Evolutionary conservation across 30 jellyfish, hydroid and myxozoan species (phyloP).

Genomic region (Cassiopea andromeda): DNA sequence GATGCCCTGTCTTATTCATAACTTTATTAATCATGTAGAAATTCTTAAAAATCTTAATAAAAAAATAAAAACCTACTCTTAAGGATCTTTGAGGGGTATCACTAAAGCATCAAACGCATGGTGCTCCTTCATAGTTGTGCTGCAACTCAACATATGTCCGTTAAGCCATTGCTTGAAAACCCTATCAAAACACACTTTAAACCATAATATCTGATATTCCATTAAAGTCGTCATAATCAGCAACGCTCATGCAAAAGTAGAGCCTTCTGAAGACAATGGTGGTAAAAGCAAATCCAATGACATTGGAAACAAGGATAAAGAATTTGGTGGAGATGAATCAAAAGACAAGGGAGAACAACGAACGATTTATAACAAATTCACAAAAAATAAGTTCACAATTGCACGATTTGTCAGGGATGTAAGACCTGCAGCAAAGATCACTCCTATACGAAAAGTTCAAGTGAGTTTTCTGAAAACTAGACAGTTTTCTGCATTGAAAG

Average conservation of each 20-base stretch:
- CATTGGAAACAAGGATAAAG: conserved; percentile 13
- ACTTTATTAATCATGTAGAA: no score
- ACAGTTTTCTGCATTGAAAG: background rate
- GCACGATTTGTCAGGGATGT: conserved; percentile 33
- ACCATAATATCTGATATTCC: background rate
- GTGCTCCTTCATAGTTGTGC: no score
- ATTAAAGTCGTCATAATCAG: conserved; percentile 24
- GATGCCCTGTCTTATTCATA: no score
- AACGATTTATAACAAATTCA: background rate
- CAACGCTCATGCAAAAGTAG: conserved; percentile 56
- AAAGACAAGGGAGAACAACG: background rate
- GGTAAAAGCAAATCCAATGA: conserved; percentile 42
- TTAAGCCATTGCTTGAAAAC: no score
- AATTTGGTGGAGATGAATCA: background rate
- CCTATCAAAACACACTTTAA: no score
- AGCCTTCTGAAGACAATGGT: conserved; percentile 10
- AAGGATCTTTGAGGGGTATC: no score
- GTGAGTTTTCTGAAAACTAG: background rate
- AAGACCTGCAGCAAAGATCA: background rate
- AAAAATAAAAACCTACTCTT: no score
- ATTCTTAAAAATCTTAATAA: no score
- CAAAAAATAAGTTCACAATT: background rate
- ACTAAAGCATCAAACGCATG: no score
- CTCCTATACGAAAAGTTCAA: background rate
- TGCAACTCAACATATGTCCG: no score